Conservation (phyloP, 2,113 vertebrate genomes). For the Rhynchopsitta pachyrhyncha region DNA sequence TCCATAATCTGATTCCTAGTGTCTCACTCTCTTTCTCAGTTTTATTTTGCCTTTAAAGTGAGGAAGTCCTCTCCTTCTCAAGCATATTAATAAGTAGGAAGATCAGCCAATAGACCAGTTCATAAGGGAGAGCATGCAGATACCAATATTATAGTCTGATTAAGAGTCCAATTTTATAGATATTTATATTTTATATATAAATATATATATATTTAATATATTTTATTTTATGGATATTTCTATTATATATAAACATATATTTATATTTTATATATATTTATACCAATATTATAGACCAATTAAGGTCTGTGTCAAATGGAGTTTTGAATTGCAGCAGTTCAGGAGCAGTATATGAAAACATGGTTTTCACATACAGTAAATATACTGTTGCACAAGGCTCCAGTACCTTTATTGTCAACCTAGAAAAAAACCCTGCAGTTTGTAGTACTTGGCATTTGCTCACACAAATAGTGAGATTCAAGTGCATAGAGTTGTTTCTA, state of each 20-base stretch:
- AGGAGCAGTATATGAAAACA: not conserved
- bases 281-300: not conserved
- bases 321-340: not conserved
- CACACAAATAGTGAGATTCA: not conserved
- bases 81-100: not conserved
- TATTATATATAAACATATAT: too few relatives aligned
- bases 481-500: not conserved
- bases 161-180: not conserved
- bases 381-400: not conserved
- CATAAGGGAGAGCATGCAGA: not conserved
- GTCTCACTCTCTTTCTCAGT: not conserved
- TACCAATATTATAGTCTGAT: not conserved
- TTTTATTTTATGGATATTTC: too few relatives aligned
- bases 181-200: too few relatives aligned
- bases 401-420: not conserved
- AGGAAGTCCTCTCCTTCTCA: not conserved
- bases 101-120: not conserved
- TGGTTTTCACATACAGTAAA: not conserved
- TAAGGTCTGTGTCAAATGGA: not conserved
- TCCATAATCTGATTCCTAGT: not conserved
- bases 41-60: not conserved
- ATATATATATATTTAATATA: too few relatives aligned
- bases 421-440: accelerated
- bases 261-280: too few relatives aligned
- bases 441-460: not conserved